These are phyloP conservation scores for Embiotoca jacksoni DNA, from an alignment of 2,113 vertebrate species.

Conservation along the genomic window DNA sequence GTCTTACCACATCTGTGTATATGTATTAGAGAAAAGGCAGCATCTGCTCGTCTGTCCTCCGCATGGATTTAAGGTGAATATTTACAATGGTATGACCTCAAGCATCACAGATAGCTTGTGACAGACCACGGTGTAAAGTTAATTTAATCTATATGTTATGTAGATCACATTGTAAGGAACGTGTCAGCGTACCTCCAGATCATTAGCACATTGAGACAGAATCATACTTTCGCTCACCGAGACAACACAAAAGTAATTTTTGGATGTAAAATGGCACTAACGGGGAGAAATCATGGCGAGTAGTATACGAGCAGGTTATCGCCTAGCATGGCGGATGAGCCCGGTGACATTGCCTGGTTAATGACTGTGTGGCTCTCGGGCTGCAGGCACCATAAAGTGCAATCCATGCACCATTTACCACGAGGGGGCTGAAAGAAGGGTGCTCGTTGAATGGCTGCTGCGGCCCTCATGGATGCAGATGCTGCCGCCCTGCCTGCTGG, in stretches of 20 bases:
- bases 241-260: too few relatives aligned
- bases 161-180: too few relatives aligned
- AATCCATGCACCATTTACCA: conserved; percentile 25
- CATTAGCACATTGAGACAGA: too few relatives aligned
- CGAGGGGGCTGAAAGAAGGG: conserved; percentile 42
- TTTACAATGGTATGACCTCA: background rate
- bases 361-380: conserved; percentile 13
- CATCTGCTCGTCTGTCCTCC: background rate
- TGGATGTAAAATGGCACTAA: background rate
- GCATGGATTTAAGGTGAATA: background rate
- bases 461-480: conserved; percentile 57
- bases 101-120: background rate
- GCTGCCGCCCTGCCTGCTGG: conserved; percentile 59
- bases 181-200: background rate
- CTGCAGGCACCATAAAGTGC: conserved; percentile 42
- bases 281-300: background rate
- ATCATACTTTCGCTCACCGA: too few relatives aligned
- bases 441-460: conserved; percentile 50
- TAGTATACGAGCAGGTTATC: background rate
- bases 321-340: background rate
- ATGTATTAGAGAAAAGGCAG: background rate
- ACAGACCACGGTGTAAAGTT: too few relatives aligned
- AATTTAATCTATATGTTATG: too few relatives aligned
- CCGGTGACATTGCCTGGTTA: background rate
- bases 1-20: background rate